Evolutionary conservation across 2,797 vertebrate species (phyloP).

Genomic region (Luscinia luscinia): DNA sequence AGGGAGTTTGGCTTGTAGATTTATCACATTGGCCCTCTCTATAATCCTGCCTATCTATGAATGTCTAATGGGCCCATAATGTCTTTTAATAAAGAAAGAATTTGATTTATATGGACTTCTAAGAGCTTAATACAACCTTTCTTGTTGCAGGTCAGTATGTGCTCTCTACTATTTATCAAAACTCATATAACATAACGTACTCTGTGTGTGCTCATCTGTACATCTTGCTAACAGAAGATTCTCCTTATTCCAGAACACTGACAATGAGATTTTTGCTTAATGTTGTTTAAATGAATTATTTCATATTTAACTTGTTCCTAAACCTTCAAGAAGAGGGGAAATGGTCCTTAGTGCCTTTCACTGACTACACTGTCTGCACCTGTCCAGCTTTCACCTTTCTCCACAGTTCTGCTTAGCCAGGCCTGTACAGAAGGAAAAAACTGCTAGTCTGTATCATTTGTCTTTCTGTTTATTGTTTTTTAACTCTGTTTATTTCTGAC

Average conservation of each 20-base stretch:
- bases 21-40: background rate
- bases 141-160: background rate
- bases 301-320: slow-evolving; percentile 22
- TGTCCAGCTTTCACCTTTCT: slow-evolving; percentile 44
- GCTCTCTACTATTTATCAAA: background rate
- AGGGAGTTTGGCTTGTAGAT: background rate
- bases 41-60: background rate
- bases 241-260: background rate
- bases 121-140: background rate
- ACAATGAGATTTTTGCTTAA: background rate
- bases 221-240: background rate
- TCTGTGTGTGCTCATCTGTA: background rate
- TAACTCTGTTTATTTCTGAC: slow-evolving; percentile 39
- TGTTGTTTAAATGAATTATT: background rate
- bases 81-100: background rate
- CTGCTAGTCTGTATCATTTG: background rate
- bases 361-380: slow-evolving; percentile 40
- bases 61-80: background rate
- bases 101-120: background rate
- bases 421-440: slow-evolving; percentile 18
- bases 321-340: slow-evolving; percentile 50
- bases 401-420: background rate
- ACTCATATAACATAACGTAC: background rate
- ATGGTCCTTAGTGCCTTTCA: slow-evolving; percentile 75
- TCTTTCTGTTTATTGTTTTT: slow-evolving; percentile 57